Base-by-base conservation (phyloP, 1,140 invertebrate genomes). In the Brachionus calyciflorus region DNA sequence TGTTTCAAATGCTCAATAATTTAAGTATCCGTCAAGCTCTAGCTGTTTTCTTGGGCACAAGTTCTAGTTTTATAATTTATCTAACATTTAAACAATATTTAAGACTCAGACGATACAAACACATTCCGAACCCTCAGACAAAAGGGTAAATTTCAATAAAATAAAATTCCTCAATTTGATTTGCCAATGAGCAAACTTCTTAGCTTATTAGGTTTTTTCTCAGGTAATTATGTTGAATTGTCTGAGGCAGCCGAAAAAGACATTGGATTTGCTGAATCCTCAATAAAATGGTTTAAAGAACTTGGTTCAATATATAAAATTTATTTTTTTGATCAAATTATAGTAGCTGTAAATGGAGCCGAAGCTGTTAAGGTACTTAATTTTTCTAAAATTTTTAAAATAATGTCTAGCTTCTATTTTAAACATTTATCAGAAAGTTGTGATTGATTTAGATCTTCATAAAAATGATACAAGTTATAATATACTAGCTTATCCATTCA, bases 251-350 rank as follows among this genome's bases (percentile, higher is more conserved):
- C 12, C 5, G 40, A 73, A 30, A 24, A 40, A 19, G 69, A 55
- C 26, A 53, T 40, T 10, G 19, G 37, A 21, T 65, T 65, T 65
- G 24, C 40, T 24, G 37, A 41, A 24, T 24, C 41, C 10, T 44
- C 30, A 44, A 4, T 65, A 1, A 44, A 65, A 28, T 65, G 60
- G 60, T 65, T 44, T 14, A 41, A 65, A 19, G 19, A 73, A 30
- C 37, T 51, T n/a, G 69, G 69, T 40, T 17, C 46, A n/a, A 33
- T 73, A 10, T 73, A 41, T 41, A 73, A 73, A 51, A 28, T 73
- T 0, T 40, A 73, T 33, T 49, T 73, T 33, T 73, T 73, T 19
- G 69, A 33, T 0, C 7, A 73, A n/a, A 40, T 73, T 1, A 73
- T 73, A 21, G 28, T 73, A 33, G 17, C 51, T 21, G 69, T 73